Evolutionary conservation across 1,140 invertebrate genomes (phyloP), one percentile per base, ranked within the genome.

Genomic region (Galleria mellonella): DNA sequence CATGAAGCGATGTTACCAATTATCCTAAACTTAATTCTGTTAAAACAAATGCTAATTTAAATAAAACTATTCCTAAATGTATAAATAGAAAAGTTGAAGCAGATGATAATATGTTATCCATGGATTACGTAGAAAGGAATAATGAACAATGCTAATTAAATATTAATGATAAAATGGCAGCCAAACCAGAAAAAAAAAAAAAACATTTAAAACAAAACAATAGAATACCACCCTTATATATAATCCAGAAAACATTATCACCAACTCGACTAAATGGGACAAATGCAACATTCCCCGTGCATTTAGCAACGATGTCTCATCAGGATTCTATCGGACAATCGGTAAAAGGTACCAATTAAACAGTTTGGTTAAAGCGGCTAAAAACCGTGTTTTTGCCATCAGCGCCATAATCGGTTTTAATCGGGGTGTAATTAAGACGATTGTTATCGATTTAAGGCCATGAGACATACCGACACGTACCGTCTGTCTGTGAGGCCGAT

Each of bases 361-460:
- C 59, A 61, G 62, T 58, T 69, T 58, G 45, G 45, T 40, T 37
- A 29, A 32, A 41, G 17, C 38, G 32, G 29, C 45, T 47, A 54
- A 54, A 52, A 44, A 49, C 49, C 56, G 40, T 43, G 62, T 71
- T 71, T 74, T 71, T 72, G 52, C 51, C 43, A 44, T 13, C 50
- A 49, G 50, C 44, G 6, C 63, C 58, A 61, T 64, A 71, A 67
- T 67, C 63, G 56, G 47, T 46, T 55, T 62, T 74, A 74, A 74
- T 71, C 67, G 71, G 54, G 39, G 48, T 17, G 60, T 62, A 71
- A 74, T 74, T 74, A 74, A 62, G 52, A 47, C 60, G 64, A 73
- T 73, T 69, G 58, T 54, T 60, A 69, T 68, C 68, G 68, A 61
- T 63, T 72, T 55, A 59, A 53, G 51, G 47, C 42, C 51, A 54